A percentile compares a stretch with the other conserved stretches of the same genome.
These are phyloP conservation scores for Polyodon spathula DNA, from an alignment of 2,113 vertebrate species.

Conservation along the genomic window DNA sequence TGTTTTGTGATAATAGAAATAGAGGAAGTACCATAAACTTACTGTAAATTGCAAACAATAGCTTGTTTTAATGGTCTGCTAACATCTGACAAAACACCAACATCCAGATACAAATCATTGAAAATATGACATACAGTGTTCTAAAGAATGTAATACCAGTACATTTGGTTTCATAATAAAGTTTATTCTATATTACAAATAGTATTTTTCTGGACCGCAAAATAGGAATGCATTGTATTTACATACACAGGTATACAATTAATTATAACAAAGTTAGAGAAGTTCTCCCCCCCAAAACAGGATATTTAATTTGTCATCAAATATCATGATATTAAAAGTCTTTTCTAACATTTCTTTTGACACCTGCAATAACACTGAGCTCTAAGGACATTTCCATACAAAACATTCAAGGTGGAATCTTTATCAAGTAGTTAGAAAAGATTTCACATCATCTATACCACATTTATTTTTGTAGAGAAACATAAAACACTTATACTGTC, in stretches of 20 bases:
- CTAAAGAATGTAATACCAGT: too few relatives aligned
- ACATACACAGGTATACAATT: slow-evolving; percentile 99
- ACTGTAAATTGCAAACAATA: too few relatives aligned
- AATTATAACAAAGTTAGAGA: slow-evolving; percentile 99
- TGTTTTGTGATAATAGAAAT: too few relatives aligned
- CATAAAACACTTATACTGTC: slow-evolving; percentile 9
- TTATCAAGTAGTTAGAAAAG: slow-evolving; percentile 58
- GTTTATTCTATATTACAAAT: slow-evolving; percentile 99
- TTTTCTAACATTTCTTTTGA: slow-evolving; percentile 84
- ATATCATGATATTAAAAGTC: slow-evolving; percentile 74
- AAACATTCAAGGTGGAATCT: slow-evolving; percentile 72
- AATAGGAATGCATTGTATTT: slow-evolving; percentile 99
- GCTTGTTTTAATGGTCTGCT: too few relatives aligned
- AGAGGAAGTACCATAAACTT: too few relatives aligned
- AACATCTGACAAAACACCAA: too few relatives aligned
- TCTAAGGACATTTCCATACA: slow-evolving; percentile 69
- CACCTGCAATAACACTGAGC: slow-evolving; percentile 86
- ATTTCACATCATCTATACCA: slow-evolving; percentile 20
- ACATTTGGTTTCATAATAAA: slow-evolving; percentile 93
- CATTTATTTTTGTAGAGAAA: slow-evolving; percentile 29
- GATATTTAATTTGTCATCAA: slow-evolving; percentile 58
- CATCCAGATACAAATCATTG: too few relatives aligned
- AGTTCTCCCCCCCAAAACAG: slow-evolving; percentile 64
- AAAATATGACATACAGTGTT: too few relatives aligned
- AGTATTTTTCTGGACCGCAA: slow-evolving; percentile 98